phyloP scores from a whole-genome alignment of 2,113 vertebrate species.

The Indicator indicator region DNA sequence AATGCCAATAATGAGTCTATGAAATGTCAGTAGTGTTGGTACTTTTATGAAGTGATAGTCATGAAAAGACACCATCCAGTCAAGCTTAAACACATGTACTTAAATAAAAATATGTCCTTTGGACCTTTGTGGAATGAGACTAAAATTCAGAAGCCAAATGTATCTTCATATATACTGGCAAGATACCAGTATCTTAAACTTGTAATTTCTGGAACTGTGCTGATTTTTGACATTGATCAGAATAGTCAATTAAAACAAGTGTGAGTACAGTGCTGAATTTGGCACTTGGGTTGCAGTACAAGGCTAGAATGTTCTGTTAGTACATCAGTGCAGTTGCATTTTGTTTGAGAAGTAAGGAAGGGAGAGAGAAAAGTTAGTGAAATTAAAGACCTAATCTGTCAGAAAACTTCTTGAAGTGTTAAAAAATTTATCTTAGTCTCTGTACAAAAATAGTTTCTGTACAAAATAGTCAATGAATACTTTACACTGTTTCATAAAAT shows the following conservation, averaged over 20 bases:
- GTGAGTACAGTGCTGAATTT: not conserved
- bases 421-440: not conserved
- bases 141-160: not conserved
- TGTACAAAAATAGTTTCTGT: not conserved
- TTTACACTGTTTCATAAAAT: not conserved
- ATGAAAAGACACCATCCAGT: not conserved
- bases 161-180: not conserved
- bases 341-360: not conserved
- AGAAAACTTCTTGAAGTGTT: not conserved
- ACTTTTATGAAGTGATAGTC: not conserved
- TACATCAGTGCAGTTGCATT: not conserved
- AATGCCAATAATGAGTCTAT: not conserved
- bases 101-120: not conserved
- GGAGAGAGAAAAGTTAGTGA: not conserved
- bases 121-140: not conserved
- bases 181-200: not conserved
- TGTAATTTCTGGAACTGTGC: not conserved
- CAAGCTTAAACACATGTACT: not conserved
- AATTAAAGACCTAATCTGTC: not conserved
- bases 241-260: not conserved
- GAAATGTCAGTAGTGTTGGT: not conserved
- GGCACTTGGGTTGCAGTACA: fast-evolving
- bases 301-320: not conserved
- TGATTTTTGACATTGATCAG: not conserved
- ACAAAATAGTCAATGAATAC: not conserved